Conservation (phyloP, 2,888 invertebrate genomes). For the Acanthosepion esculentum region DNA sequence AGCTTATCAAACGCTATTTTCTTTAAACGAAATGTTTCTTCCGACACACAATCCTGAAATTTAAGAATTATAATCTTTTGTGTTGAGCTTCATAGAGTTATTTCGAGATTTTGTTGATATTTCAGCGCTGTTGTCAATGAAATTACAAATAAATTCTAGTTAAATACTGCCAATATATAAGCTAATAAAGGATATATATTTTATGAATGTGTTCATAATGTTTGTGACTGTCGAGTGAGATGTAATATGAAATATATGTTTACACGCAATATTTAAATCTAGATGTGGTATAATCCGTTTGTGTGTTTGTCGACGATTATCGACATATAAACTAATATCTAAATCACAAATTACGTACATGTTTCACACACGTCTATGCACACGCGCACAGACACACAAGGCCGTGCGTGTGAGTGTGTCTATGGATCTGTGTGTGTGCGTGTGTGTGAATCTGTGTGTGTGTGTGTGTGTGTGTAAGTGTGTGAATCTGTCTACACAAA, state of each 20-base stretch:
- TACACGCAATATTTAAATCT: background rate
- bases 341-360: background rate
- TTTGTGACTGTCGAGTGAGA: background rate
- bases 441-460: background rate
- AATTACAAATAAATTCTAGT: background rate
- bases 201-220: background rate
- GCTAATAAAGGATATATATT: background rate
- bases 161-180: background rate
- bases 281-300: background rate
- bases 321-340: background rate
- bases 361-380: background rate
- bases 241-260: background rate
- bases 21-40: background rate
- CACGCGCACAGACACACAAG: background rate
- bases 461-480: background rate
- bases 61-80: no score
- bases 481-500: no score
- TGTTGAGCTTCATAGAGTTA: background rate
- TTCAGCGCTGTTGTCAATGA: no score
- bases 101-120: no score
- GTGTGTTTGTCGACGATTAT: background rate
- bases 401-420: no score
- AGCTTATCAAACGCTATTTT: background rate
- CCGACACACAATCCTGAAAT: no score
- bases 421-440: background rate